Base-by-base conservation (phyloP, 2,888 invertebrate species). In the Sceliomorpha sp. region DNA sequence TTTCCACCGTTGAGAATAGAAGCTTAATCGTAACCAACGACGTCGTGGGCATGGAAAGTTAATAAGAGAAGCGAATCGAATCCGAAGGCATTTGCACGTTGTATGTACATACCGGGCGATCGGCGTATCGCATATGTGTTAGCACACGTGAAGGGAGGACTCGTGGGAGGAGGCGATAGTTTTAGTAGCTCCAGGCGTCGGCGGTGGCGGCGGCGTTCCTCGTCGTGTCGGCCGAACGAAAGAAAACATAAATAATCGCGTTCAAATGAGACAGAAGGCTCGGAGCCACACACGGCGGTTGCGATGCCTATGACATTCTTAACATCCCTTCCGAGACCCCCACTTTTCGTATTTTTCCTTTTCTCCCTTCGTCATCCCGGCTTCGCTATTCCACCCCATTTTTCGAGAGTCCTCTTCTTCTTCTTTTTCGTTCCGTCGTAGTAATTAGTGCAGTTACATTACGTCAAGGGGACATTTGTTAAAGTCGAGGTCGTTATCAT, bases 241-340 rank as follows among this genome's bases (percentile, higher is more conserved):
- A 83, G 85, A 85, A 86, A 87, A 85, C 86, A 86, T 86, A 87
- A 87, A 87, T 87, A 86, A 87, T 87, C 87, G 84, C 78, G 80
- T 78, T 81, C 82, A 84, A 87, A 87, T 86, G 85, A 86, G 86
- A 87, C 84, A 78, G 79, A 79, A 79, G 76, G 55, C 63, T 56
- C 45, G 67, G 59, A 58, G 47, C 72, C 70, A 72, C 76, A 70
- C 70, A 70, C 74, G 51, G 59, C 62, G 70, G 48, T 56, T 53
- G 63, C 68, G 55, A 56, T 66, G 48, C 36, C 68, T 58, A 34
- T 58, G 67, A 55, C 70, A 67, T 67, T 69, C 69, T 62, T 69
- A 40, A 45, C 50, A 51, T 59, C 44, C 48, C 55, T 53, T 59
- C 59, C 55, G 36, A 51, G 42, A 55, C 51, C 59, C 45, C 53